A percentile compares a stretch with the other conserved stretches of the same genome.
Conservation (phyloP, 2,888 invertebrate genomes). For the Brassicogethes aeneus region DNA sequence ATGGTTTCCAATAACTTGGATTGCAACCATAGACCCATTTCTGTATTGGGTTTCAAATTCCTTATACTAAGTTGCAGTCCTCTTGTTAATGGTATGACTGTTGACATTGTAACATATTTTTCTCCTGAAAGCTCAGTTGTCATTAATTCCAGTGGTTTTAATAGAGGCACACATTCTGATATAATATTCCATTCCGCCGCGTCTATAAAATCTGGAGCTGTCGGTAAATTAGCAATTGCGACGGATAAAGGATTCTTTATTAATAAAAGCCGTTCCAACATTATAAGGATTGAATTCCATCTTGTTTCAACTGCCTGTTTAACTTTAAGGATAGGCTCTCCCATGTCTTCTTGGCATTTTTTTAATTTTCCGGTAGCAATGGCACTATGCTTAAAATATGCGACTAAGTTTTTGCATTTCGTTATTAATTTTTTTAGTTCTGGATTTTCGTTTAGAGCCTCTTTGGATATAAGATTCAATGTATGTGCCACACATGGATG, state of each 20-base stretch:
- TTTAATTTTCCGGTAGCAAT: slow-evolving; percentile 19
- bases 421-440: slow-evolving; percentile 10
- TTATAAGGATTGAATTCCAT: slow-evolving; percentile 19
- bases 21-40: too few relatives aligned
- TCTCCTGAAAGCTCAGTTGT: too few relatives aligned
- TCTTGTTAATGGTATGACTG: too few relatives aligned
- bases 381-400: slow-evolving; percentile 22
- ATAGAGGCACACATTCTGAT: slow-evolving; percentile 1
- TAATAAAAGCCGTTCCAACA: slow-evolving; percentile 11
- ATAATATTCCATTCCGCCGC: slow-evolving; percentile 9
- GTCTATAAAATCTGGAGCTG: slow-evolving; percentile 9
- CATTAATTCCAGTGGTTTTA: slow-evolving; percentile 1
- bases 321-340: slow-evolving; percentile 17
- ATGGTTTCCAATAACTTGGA: too few relatives aligned
- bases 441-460: slow-evolving; percentile 4
- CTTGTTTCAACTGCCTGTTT: slow-evolving; percentile 21
- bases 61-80: too few relatives aligned
- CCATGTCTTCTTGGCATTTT: slow-evolving; percentile 18
- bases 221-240: too few relatives aligned
- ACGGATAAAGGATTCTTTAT: slow-evolving; percentile 9
- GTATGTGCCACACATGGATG: slow-evolving; percentile 25
- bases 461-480: slow-evolving; percentile 16
- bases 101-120: too few relatives aligned
- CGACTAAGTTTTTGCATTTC: slow-evolving; percentile 18
- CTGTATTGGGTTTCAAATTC: too few relatives aligned